These are phyloP conservation scores for Crotophaga sulcirostris DNA, from an alignment of 2,113 vertebrate genomes.

Conservation along the genomic window DNA sequence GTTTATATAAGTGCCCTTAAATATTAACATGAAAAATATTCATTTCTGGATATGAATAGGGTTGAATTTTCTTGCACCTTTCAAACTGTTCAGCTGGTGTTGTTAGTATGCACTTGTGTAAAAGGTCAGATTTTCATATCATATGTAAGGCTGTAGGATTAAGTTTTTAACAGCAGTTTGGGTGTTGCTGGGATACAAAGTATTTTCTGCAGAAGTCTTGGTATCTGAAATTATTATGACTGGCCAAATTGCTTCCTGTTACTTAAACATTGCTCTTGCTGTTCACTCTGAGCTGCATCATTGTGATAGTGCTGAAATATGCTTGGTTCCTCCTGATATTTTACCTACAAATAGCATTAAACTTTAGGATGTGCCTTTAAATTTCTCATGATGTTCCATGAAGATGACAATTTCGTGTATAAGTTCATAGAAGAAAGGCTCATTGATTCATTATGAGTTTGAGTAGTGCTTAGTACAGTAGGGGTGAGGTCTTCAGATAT, in stretches of 20 bases:
- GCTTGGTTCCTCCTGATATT: not conserved
- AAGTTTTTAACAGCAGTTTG: conserved; percentile 44
- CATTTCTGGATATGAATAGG: not conserved
- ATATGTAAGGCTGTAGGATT: conserved; percentile 1
- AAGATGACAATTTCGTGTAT: not conserved
- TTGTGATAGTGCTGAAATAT: not conserved
- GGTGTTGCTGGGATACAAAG: conserved; percentile 25
- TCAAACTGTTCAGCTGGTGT: not conserved
- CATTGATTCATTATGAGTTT: not conserved
- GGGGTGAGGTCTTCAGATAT: not conserved
- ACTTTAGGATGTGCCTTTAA: not conserved
- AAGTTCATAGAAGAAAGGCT: not conserved
- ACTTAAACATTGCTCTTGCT: not conserved
- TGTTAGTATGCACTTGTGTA: not conserved
- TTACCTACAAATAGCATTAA: not conserved
- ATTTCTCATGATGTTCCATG: not conserved
- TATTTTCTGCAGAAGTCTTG: conserved; percentile 13
- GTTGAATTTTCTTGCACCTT: not conserved
- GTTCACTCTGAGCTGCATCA: not conserved
- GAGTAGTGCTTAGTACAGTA: not conserved
- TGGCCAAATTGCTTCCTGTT: conserved; percentile 15
- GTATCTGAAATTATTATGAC: conserved; percentile 4
- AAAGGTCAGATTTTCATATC: conserved; percentile 14
- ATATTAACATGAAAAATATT: not conserved
- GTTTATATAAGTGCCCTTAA: not conserved